phyloP scores from a whole-genome alignment of 2,113 vertebrate genomes.

The Oreochromis tanganicae region DNA sequence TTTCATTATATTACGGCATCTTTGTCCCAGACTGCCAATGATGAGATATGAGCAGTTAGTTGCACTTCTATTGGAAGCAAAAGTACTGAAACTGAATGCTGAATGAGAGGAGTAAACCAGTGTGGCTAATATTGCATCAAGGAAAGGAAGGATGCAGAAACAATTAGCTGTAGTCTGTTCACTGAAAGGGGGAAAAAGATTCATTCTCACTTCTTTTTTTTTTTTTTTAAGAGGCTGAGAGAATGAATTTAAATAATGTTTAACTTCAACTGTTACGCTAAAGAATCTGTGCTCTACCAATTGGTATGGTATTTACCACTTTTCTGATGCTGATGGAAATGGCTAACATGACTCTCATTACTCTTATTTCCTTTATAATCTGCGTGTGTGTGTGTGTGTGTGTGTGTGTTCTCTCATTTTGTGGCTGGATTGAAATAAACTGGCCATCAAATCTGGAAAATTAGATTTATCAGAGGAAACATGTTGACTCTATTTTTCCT shows the following conservation, averaged over 20 bases:
- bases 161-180: neutral
- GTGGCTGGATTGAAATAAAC: neutral
- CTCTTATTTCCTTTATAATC: neutral
- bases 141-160: neutral
- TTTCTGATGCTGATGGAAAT: neutral
- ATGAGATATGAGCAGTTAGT: neutral
- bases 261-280: neutral
- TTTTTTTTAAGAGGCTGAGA: accelerated
- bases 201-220: neutral
- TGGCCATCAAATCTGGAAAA: neutral
- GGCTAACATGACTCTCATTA: neutral
- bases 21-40: neutral
- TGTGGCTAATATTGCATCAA: neutral
- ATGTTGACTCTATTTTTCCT: neutral
- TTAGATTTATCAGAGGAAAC: neutral
- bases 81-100: neutral
- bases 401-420: neutral
- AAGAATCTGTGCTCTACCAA: neutral
- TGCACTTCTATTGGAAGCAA: neutral
- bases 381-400: neutral
- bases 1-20: neutral
- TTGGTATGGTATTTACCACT: neutral
- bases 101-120: neutral
- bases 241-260: neutral
- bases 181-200: neutral